These are phyloP conservation scores for Syncerus caffer DNA, from an alignment of 2,797 vertebrate species.

Conservation along the genomic window DNA sequence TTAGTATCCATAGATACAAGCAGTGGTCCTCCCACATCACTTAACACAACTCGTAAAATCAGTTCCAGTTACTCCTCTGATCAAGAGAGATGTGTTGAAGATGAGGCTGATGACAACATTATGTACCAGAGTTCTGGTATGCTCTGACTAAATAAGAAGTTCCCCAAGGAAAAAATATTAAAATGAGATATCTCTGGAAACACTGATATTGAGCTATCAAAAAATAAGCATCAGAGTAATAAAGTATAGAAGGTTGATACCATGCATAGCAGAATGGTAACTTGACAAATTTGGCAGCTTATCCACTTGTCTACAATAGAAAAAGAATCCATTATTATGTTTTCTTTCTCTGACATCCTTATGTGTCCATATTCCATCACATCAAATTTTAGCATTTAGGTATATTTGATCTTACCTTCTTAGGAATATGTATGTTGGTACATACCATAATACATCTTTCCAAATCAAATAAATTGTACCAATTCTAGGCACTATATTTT, in stretches of 20 bases:
- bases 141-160: conserved; percentile 50
- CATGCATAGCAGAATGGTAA: not conserved
- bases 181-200: conserved; percentile 49
- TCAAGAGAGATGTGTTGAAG: not conserved
- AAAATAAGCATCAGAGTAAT: conserved; percentile 50
- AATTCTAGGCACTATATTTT: not conserved
- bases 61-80: not conserved
- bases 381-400: conserved; percentile 25
- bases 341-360: not conserved
- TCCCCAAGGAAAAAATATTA: conserved; percentile 49
- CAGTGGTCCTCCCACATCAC: not conserved
- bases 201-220: not conserved
- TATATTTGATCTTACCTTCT: conserved; percentile 23
- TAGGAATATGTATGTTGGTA: conserved; percentile 30
- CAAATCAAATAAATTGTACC: not conserved
- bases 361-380: not conserved
- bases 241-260: conserved; percentile 60
- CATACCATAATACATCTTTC: not conserved
- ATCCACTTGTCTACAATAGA: conserved; percentile 35
- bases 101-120: not conserved
- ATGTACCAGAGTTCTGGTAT: conserved; percentile 18
- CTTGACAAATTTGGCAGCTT: conserved; percentile 56
- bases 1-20: not conserved
- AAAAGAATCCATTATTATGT: conserved; percentile 41
- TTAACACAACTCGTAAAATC: not conserved